Conservation (phyloP, 2,888 invertebrate genomes). For the Cephus nigrinus region DNA sequence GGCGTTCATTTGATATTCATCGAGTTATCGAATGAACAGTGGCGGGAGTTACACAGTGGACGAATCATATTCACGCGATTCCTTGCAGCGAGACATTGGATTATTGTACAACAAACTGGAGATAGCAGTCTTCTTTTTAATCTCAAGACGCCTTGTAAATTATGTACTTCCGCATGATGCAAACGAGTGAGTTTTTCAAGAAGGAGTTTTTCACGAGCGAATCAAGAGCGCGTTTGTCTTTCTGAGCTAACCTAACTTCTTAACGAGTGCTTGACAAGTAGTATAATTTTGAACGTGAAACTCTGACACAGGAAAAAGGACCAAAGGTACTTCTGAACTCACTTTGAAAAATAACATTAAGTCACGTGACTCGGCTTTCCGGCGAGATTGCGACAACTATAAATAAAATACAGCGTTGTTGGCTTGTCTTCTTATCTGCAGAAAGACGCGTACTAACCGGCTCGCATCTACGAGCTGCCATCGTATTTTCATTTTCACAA, state of each 20-base stretch:
- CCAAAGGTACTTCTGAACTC: not conserved
- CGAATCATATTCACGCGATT: not conserved
- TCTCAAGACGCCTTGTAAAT: not conserved
- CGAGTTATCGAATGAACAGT: not conserved
- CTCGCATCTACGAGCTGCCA: not conserved
- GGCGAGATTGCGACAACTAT: not conserved
- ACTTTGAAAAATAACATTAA: not conserved
- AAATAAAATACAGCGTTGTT: not conserved
- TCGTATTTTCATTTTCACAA: slow-evolving; percentile 17
- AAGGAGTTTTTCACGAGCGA: not conserved
- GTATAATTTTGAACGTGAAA: not conserved
- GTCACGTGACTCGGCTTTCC: not conserved
- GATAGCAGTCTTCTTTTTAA: no score
- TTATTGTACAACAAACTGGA: not conserved
- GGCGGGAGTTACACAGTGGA: not conserved
- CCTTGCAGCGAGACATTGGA: not conserved
- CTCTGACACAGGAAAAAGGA: not conserved
- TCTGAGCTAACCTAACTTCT: not conserved
- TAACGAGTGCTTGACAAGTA: not conserved
- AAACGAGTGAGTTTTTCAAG: not conserved
- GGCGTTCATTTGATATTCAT: not conserved
- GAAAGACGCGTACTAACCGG: not conserved
- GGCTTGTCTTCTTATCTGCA: not conserved
- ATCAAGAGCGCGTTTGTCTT: not conserved
- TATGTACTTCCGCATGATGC: not conserved